Percentiles rank a stretch among this genome's conserved stretches.
Evolutionary conservation across 1,140 invertebrate species (phyloP).

Genomic region (Drosophila elegans): DNA sequence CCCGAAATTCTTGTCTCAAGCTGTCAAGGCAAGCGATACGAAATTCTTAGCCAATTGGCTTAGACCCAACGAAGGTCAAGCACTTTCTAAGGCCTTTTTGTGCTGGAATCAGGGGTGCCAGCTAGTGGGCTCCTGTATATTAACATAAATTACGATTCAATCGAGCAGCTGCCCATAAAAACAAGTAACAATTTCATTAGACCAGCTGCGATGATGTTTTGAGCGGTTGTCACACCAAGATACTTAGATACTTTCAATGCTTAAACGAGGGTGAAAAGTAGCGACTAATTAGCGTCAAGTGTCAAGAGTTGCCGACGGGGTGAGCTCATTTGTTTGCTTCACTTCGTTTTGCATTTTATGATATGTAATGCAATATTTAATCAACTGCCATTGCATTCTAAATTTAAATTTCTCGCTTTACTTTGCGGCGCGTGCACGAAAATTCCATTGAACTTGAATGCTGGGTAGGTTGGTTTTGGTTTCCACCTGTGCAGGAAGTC

Average conservation of each 20-base stretch:
- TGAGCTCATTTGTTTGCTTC: constrained; percentile 37
- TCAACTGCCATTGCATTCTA: constrained; percentile 55
- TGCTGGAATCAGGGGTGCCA: constrained; percentile 12
- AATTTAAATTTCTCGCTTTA: constrained; percentile 38
- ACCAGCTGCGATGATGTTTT: constrained; percentile 33
- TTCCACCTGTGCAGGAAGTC: constrained; percentile 57
- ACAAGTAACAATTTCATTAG: constrained; percentile 73
- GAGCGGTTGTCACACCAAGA: not conserved
- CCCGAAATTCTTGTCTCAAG: constrained; percentile 41
- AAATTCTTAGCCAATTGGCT: constrained; percentile 22
- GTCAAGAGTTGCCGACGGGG: constrained; percentile 18
- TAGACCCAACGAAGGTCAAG: constrained; percentile 52
- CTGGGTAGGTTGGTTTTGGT: constrained; percentile 14
- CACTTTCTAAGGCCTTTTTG: constrained; percentile 63
- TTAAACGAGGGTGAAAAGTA: constrained; percentile 65
- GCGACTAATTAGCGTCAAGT: constrained; percentile 55
- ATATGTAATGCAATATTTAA: constrained; percentile 66
- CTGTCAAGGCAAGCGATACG: constrained; percentile 51
- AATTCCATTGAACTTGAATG: constrained; percentile 68
- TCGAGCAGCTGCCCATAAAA: constrained; percentile 71
- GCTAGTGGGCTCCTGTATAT: constrained; percentile 48
- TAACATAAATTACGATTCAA: constrained; percentile 74
- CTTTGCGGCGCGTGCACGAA: constrained; percentile 45
- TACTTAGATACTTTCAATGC: constrained; percentile 44
- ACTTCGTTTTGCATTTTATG: constrained; percentile 43